A percentile compares a stretch with the other conserved stretches of the same genome.
Evolutionary conservation across 2,113 vertebrate genomes (phyloP).

Genomic region (Lethenteron camtschaticum): DNA sequence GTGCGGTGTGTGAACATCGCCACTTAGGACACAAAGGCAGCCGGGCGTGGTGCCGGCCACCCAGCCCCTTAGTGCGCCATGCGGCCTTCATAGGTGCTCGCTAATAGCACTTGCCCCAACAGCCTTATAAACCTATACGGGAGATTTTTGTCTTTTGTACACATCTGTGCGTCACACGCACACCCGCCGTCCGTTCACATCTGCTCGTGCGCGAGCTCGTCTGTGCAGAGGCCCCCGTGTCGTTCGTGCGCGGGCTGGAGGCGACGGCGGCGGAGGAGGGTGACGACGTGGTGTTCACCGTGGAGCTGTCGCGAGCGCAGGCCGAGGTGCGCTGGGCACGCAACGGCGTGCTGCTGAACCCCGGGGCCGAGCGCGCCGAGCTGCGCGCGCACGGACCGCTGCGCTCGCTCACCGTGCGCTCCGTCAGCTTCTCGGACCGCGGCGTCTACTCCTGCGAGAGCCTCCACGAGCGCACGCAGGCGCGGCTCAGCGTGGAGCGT

Average conservation of each 20-base stretch:
- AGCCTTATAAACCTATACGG: too few relatives aligned
- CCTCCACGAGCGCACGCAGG: constrained; percentile 74
- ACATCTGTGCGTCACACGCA: too few relatives aligned
- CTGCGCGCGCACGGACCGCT: constrained; percentile 29
- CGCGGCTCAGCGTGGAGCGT: constrained; percentile 77
- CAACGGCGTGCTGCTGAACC: constrained; percentile 37
- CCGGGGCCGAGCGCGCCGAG: constrained; percentile 29
- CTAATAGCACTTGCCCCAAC: too few relatives aligned
- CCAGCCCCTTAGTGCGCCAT: too few relatives aligned
- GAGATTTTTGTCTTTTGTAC: too few relatives aligned
- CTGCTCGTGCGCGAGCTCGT: too few relatives aligned
- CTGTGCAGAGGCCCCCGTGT: constrained; percentile 30
- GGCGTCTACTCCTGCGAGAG: constrained; percentile 84
- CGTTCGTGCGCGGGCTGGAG: constrained; percentile 63
- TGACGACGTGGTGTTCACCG: constrained; percentile 35
- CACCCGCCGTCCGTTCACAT: too few relatives aligned
- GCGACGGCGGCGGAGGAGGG: constrained; percentile 42
- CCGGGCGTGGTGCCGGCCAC: too few relatives aligned
- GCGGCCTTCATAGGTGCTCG: too few relatives aligned
- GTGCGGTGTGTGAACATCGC: too few relatives aligned
- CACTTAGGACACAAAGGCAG: too few relatives aligned
- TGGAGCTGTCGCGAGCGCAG: constrained; percentile 49
- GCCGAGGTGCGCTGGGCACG: constrained; percentile 59
- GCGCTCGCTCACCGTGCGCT: constrained; percentile 44
- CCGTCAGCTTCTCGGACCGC: constrained; percentile 36